phyloP scores from a whole-genome alignment of 2,888 invertebrate genomes.

The Pegoplata infirma region DNA sequence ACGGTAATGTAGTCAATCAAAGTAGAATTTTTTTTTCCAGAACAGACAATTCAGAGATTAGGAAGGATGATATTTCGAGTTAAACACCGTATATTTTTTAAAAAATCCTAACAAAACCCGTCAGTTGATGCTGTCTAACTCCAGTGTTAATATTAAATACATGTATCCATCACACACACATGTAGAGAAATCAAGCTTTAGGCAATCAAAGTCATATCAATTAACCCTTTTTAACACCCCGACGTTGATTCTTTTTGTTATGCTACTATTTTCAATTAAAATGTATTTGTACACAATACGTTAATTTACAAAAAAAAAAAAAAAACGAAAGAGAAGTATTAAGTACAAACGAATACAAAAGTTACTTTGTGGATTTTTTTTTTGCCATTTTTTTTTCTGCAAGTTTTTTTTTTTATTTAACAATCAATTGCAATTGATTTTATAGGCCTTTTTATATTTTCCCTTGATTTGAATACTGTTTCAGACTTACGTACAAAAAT shows the following conservation, averaged over 20 bases:
- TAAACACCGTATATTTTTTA: too few relatives aligned
- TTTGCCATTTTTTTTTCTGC: conserved; percentile 5
- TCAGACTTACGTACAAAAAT: neutral
- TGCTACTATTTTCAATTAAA: conserved; percentile 53
- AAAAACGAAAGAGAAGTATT: conserved; percentile 1
- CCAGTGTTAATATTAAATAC: too few relatives aligned
- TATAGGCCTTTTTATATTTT: conserved; percentile 32
- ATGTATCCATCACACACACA: neutral
- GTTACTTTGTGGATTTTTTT: conserved; percentile 40
- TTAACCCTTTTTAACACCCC: conserved; percentile 63
- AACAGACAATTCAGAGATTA: too few relatives aligned
- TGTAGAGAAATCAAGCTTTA: conserved; percentile 35
- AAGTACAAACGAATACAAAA: conserved; percentile 35
- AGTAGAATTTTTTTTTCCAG: too few relatives aligned
- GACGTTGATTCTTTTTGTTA: conserved; percentile 3
- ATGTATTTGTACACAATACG: conserved; percentile 53
- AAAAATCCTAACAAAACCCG: too few relatives aligned
- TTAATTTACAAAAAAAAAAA: conserved; percentile 38
- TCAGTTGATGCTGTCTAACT: too few relatives aligned
- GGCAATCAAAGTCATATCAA: conserved; percentile 62
- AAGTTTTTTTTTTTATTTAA: neutral
- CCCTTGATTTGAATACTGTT: conserved; percentile 18
- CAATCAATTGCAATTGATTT: conserved; percentile 59
- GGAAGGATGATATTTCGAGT: too few relatives aligned
- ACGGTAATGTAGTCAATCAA: too few relatives aligned